These are phyloP conservation scores for Cabera pusaria DNA, from an alignment of 2,888 invertebrate species.

Conservation along the genomic window DNA sequence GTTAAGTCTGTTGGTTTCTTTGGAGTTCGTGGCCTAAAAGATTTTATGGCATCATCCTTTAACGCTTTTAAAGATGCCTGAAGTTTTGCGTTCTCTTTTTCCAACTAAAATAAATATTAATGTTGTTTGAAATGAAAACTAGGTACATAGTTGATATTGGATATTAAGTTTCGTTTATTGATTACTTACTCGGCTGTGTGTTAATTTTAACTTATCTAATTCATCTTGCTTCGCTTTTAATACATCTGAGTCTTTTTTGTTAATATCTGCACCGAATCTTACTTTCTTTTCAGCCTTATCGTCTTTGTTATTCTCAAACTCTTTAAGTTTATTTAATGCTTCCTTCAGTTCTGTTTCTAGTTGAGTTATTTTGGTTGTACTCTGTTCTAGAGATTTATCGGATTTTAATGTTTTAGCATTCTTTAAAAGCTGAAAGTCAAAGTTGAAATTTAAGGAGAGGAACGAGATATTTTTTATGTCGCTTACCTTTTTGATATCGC, in stretches of 20 bases:
- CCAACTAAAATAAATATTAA: slow-evolving; percentile 59
- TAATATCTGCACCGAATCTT: slow-evolving; percentile 64
- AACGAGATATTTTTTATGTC: too few relatives aligned
- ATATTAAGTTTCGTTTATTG: too few relatives aligned
- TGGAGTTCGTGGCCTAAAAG: slow-evolving; percentile 87
- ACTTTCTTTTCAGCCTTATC: slow-evolving; percentile 81
- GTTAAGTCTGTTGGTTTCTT: slow-evolving; percentile 89
- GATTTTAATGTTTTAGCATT: slow-evolving; percentile 78
- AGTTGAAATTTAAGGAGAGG: too few relatives aligned
- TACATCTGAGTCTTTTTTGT: slow-evolving; percentile 68
- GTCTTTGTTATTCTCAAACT: slow-evolving; percentile 73
- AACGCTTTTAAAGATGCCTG: slow-evolving; percentile 86
- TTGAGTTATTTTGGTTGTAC: slow-evolving; percentile 83
- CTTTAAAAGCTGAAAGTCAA: slow-evolving; percentile 72
- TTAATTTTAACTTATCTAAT: slow-evolving; percentile 81
- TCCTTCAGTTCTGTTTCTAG: slow-evolving; percentile 86
- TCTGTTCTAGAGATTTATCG: slow-evolving; percentile 82
- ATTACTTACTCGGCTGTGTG: slow-evolving; percentile 63
- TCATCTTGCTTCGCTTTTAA: slow-evolving; percentile 77
- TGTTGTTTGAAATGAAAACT: not conserved
- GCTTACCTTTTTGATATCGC: slow-evolving; percentile 13
- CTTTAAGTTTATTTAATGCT: slow-evolving; percentile 82
- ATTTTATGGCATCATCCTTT: slow-evolving; percentile 85
- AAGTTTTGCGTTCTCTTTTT: slow-evolving; percentile 86
- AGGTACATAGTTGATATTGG: too few relatives aligned